Conservation (phyloP, 2,888 invertebrate species). For the Nesidiocoris tenuis region DNA sequence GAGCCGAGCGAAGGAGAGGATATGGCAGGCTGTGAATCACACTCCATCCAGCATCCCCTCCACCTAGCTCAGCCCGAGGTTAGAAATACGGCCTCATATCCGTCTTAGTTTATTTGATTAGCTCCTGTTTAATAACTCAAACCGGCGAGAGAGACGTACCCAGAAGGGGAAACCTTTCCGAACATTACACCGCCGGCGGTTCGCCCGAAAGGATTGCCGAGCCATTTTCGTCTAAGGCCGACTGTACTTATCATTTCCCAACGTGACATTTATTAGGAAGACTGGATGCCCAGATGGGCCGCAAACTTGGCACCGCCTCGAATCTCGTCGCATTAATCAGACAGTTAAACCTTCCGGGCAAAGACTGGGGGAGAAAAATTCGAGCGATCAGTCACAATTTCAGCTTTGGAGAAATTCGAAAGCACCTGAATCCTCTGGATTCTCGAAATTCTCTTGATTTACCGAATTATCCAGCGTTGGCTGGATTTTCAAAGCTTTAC, state of each 20-base stretch:
- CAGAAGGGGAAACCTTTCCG: neutral
- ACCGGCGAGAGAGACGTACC: neutral
- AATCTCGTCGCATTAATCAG: constrained; percentile 27
- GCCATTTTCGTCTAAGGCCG: constrained; percentile 21
- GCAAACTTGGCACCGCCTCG: constrained; percentile 13
- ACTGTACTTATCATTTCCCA: constrained; percentile 30
- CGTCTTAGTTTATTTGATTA: constrained; percentile 43
- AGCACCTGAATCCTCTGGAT: too few species aligned
- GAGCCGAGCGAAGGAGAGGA: constrained; percentile 20
- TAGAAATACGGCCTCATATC: constrained; percentile 41
- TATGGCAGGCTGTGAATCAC: constrained; percentile 43
- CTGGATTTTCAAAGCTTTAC: too few species aligned
- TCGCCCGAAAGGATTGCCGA: constrained; percentile 9
- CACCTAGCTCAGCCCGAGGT: constrained; percentile 4
- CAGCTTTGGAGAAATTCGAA: too few species aligned
- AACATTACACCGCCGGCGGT: neutral
- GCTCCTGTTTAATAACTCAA: constrained; percentile 43
- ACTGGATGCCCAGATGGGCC: constrained; percentile 9
- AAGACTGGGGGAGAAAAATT: too few species aligned
- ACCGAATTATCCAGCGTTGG: too few species aligned
- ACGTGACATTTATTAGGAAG: constrained; percentile 18
- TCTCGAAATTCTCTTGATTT: too few species aligned
- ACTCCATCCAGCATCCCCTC: neutral
- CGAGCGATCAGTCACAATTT: too few species aligned
- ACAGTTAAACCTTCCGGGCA: too few species aligned